Evolutionary conservation across 2,113 vertebrate species (phyloP), one percentile per base, ranked within the genome.

Genomic region (Perca schrenkii): DNA sequence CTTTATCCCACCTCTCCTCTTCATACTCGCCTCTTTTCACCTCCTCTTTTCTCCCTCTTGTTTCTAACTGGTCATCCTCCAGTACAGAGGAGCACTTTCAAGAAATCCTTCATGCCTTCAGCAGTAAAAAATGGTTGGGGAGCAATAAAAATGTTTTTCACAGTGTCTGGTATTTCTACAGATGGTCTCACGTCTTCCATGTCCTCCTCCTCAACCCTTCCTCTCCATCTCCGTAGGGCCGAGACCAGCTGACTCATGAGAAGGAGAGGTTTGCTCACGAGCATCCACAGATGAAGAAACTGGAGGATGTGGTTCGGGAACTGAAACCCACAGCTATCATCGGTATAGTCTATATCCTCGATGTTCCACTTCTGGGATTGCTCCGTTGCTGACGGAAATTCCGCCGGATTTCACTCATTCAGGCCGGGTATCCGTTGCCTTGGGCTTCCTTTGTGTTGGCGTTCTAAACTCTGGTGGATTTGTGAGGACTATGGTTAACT

Each of bases 311-410:
- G 66, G 95, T 99, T 60, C 93, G 61, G 87, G 89, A 96, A 40
- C 91, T 99, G 88, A 99, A 97, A 86, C 98, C 98, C 0, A 97
- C 97, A 0, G 97, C 94, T 17, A 95, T 99, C 75, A 99, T 99
- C 92, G 98, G 98, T 43, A 43, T 43, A 43, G 40, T 43, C 40
- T 43, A 43, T 11, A 43, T 43, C 34, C 34, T 34, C 0, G 40
- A 43, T 10, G 10, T 43, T 11, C 40, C 8, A 43, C 40, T 11
- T 43, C 10, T 0, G 10, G 40, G 40, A 43, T 43, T 43, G 40
- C 8, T 40, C 40, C 8, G 10, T 43, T 43, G 40, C 10, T 8
- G 40, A 8, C 10, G 40, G 8, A 43, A 43, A 11, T 43, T 43
- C 1, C 10, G 10, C 40, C 8, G 10, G 40, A 43, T 43, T 8